These are phyloP conservation scores for Poecilobothrus nobilitatus DNA, from an alignment of 2,888 invertebrate species.

Conservation along the genomic window DNA sequence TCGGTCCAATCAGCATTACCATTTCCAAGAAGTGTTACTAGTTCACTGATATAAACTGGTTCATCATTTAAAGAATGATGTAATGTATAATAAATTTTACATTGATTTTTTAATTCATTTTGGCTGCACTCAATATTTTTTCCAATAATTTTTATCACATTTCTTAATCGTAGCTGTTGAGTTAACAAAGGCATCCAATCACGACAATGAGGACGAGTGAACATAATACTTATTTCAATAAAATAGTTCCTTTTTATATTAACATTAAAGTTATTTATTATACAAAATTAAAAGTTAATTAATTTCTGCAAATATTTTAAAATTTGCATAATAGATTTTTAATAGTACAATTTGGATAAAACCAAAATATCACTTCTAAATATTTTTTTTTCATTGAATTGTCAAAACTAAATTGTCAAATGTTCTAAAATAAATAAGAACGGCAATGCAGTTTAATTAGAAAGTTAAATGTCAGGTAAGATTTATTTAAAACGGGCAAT, in stretches of 20 bases:
- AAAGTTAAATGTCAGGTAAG: too few species aligned
- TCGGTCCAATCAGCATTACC: constrained; percentile 75
- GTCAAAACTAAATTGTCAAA: too few species aligned
- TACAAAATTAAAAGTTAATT: not conserved
- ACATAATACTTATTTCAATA: constrained; percentile 6
- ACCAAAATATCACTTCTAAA: not conserved
- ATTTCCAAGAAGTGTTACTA: constrained; percentile 54
- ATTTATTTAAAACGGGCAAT: too few species aligned
- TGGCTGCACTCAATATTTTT: constrained; percentile 47
- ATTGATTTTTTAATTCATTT: constrained; percentile 23
- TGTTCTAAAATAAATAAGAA: too few species aligned
- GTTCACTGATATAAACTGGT: constrained; percentile 76
- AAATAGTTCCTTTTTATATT: too few species aligned
- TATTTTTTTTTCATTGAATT: too few species aligned
- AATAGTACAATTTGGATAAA: not conserved
- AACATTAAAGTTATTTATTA: not conserved
- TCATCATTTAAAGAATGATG: constrained; percentile 74
- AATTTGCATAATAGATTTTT: not conserved
- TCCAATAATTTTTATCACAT: constrained; percentile 65
- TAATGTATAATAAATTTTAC: constrained; percentile 67
- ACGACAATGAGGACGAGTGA: constrained; percentile 53
- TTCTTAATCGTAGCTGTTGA: constrained; percentile 74
- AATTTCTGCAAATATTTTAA: not conserved
- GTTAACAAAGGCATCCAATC: constrained; percentile 74
- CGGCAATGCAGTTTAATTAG: too few species aligned